Evolutionary conservation across 2,888 invertebrate genomes (phyloP).

Genomic region (Tipula vernalis): DNA sequence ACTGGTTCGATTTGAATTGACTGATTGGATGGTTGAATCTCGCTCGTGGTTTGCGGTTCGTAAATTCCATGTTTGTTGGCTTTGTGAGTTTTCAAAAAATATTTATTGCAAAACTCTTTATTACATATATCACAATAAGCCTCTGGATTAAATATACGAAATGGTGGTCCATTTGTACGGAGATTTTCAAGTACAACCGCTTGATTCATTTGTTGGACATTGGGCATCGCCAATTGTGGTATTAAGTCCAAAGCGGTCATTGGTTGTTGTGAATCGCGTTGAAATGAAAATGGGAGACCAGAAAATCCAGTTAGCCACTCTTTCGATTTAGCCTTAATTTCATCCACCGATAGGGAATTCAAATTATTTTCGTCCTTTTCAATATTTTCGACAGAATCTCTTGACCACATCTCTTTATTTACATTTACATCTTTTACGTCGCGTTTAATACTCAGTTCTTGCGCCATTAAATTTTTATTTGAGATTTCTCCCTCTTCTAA

Average conservation of each 20-base stretch:
- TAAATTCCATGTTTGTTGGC: slow-evolving; percentile 96
- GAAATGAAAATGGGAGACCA: slow-evolving; percentile 35
- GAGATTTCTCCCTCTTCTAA: slow-evolving; percentile 7
- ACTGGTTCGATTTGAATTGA: slow-evolving; percentile 19
- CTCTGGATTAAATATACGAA: slow-evolving; percentile 89
- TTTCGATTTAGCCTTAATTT: slow-evolving; percentile 20
- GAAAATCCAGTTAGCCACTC: slow-evolving; percentile 29
- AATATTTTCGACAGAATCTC: neutral
- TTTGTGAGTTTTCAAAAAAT: slow-evolving; percentile 95
- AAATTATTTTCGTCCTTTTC: neutral
- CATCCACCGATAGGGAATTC: neutral
- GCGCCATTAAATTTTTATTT: neutral
- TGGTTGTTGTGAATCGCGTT: slow-evolving; percentile 29
- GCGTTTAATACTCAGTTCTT: neutral
- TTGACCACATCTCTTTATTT: neutral
- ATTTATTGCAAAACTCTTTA: slow-evolving; percentile 97
- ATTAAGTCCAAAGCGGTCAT: slow-evolving; percentile 28
- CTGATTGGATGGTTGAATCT: slow-evolving; percentile 20
- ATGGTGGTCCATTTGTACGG: slow-evolving; percentile 40
- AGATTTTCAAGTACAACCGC: slow-evolving; percentile 27
- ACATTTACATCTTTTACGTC: neutral
- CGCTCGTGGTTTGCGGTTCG: slow-evolving; percentile 33
- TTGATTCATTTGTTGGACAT: slow-evolving; percentile 22
- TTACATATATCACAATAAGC: slow-evolving; percentile 96
- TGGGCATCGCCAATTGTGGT: slow-evolving; percentile 33